A percentile compares a stretch with the other conserved stretches of the same genome.
Evolutionary conservation across 92 coral and sea anemone genomes (phyloP).

Genomic region (Bergia puertoricense): DNA sequence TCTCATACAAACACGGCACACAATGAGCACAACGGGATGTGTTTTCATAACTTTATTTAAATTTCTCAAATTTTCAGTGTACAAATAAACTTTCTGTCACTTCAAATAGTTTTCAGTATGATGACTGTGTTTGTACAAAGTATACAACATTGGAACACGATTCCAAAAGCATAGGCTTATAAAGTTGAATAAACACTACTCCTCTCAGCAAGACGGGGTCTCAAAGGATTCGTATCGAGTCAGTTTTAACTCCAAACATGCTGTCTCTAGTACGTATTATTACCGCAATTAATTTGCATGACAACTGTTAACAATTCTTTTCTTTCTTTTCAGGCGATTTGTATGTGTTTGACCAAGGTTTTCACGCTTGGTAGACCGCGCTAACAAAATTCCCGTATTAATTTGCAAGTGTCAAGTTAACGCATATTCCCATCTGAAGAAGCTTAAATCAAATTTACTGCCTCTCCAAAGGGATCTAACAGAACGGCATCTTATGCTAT

Average conservation of each 20-base stretch:
- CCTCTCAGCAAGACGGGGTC: not conserved
- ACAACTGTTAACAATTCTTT: not conserved
- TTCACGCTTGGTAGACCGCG: not conserved
- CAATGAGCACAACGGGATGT: not conserved
- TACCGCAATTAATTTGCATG: not conserved
- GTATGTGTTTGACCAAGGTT: not conserved
- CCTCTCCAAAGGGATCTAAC: not conserved
- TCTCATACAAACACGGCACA: no score
- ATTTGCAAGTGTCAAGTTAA: not conserved
- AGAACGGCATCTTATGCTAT: not conserved
- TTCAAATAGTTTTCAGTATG: not conserved
- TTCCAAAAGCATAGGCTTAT: not conserved
- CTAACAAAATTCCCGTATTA: not conserved
- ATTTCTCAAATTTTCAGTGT: not conserved
- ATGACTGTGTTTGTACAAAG: not conserved
- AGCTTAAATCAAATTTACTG: not conserved
- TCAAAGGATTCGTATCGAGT: not conserved
- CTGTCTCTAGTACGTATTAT: not conserved
- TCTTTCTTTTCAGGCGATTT: not conserved
- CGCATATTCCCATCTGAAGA: not conserved
- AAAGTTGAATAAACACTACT: no score
- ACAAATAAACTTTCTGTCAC: not conserved
- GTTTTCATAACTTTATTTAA: not conserved
- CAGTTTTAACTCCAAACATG: not conserved
- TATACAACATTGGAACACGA: not conserved